Base-by-base conservation (phyloP, 35 echinoderm and acorn worm species). In the Chiridota heheva region DNA sequence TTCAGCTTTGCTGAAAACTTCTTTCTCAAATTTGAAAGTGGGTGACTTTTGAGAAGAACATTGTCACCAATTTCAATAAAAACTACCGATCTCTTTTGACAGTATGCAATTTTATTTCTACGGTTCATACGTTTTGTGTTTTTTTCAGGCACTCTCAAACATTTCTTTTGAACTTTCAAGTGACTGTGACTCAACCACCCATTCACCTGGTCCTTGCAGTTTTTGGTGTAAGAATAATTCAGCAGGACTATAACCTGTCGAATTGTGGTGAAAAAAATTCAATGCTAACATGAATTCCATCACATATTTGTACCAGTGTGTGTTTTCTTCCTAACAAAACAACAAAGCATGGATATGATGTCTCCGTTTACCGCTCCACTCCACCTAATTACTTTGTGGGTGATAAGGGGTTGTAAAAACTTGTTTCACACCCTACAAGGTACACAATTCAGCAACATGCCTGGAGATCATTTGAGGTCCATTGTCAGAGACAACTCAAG, bases 401-500 rank as follows among this genome's bases (percentile, higher is more conserved):
- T 63, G 60, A 24, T 63, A 24, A 33, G 60, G 59, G 10, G 6
- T 24, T 63, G 59, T 63, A 63, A 63, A 63, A 63, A 63, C 22
- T 24, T 32, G 10, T 63, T 24, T 63, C 1, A 63, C 59, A 17
- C 59, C 59, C 59, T 7, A 63, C 22, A 18, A 25, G 22, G 7
- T 16, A 63, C 59, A 62, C 7, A 62, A 13, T 22, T 62, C 58
- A 13, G 58, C 7, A 7, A 62, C 58, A 62, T 62, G 58, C n/a
- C 58, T 62, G 7, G 58, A 62, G n/a, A 62, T 0, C 59, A 63
- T 63, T 63, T 63, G 12, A 1, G 12, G 59, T 16, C 59, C 59
- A 63, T 63, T 63, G 59, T 63, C 59, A 4, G 59, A 63, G 10
- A 63, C 59, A n/a, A n/a, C n/a, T n/a, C n/a, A n/a, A n/a, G n/a